phyloP scores from a whole-genome alignment of 2,888 invertebrate species.

The Sisyra nigra region DNA sequence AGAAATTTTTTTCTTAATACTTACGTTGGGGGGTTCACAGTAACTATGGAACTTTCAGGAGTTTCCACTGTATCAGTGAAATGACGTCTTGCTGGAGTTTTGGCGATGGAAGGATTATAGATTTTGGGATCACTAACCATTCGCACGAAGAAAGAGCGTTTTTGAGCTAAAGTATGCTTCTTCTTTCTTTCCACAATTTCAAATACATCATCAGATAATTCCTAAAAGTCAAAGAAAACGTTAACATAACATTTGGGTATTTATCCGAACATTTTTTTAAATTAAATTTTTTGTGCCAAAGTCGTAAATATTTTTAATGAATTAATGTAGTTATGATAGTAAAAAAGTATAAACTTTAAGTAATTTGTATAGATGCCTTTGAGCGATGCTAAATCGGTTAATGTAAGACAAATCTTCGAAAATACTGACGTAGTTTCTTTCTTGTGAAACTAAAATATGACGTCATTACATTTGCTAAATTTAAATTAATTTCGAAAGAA shows the following conservation, averaged over 20 bases:
- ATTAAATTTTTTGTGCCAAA: neutral
- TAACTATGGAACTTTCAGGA: slow-evolving; percentile 21
- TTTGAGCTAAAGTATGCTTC: slow-evolving; percentile 70
- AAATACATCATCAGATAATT: slow-evolving; percentile 52
- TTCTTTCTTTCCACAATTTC: slow-evolving; percentile 58
- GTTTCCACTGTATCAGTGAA: slow-evolving; percentile 32
- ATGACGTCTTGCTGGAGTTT: slow-evolving; percentile 41
- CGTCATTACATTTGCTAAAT: too few relatives aligned
- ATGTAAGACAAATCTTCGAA: too few relatives aligned
- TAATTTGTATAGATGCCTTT: neutral
- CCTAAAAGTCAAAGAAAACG: slow-evolving; percentile 23
- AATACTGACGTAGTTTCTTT: too few relatives aligned
- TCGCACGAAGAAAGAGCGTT: slow-evolving; percentile 90
- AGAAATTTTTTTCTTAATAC: neutral
- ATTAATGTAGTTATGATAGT: neutral
- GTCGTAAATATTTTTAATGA: neutral
- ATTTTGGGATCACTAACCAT: slow-evolving; percentile 97
- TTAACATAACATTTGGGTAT: too few relatives aligned
- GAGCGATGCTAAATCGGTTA: too few relatives aligned
- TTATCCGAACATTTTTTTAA: slow-evolving; percentile 7
- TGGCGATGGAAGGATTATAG: slow-evolving; percentile 81
- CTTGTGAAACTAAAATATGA: too few relatives aligned
- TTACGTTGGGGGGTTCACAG: neutral
- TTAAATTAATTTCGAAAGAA: too few relatives aligned
- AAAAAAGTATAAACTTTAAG: neutral